Conservation (phyloP, 2,113 vertebrate genomes). For the Aspiorhynchus laticeps region DNA sequence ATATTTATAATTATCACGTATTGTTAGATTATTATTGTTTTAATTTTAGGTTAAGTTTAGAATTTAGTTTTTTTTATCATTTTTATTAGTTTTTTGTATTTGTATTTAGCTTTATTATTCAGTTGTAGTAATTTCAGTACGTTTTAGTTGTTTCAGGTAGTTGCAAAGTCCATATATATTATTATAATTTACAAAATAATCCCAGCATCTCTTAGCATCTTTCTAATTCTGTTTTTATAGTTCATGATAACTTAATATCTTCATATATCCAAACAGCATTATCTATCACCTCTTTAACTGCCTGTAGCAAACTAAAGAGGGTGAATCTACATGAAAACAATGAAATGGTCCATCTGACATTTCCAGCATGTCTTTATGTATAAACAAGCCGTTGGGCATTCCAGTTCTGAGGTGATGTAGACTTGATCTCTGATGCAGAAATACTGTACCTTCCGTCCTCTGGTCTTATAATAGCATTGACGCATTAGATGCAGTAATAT, state of each 20-base stretch:
- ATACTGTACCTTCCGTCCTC: not conserved
- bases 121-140: too few relatives aligned
- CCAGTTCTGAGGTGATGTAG: too few relatives aligned
- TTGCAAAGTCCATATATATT: too few relatives aligned
- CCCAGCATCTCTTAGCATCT: not conserved
- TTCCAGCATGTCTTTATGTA: not conserved
- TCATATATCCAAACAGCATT: not conserved
- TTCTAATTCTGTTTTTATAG: not conserved
- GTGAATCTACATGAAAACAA: conserved; percentile 5
- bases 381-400: not conserved
- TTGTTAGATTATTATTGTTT: too few relatives aligned
- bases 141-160: too few relatives aligned
- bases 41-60: too few relatives aligned
- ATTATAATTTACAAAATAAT: too few relatives aligned
- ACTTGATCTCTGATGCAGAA: not conserved
- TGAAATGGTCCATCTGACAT: not conserved
- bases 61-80: too few relatives aligned
- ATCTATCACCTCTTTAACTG: not conserved
- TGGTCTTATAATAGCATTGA: not conserved
- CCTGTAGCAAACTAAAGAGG: not conserved
- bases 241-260: not conserved
- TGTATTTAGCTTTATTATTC: too few relatives aligned
- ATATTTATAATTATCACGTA: too few relatives aligned
- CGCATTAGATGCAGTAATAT: too few relatives aligned
- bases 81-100: too few relatives aligned